Evolutionary conservation across 2,113 vertebrate species (phyloP).

Genomic region (Vulpes ferrilata): DNA sequence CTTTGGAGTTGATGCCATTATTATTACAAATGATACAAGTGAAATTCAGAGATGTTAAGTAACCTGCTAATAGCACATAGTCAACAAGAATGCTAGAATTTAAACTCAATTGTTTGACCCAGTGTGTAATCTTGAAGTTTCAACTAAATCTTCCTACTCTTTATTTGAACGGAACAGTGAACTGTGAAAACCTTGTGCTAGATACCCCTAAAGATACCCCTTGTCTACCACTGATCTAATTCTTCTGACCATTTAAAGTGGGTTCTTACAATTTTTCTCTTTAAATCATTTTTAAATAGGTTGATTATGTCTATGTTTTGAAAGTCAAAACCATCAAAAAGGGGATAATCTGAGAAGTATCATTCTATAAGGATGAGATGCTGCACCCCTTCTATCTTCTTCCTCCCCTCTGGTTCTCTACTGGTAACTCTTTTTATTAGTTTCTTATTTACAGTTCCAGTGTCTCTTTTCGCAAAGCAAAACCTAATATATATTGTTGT

Average conservation of each 20-base stretch:
- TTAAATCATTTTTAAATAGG: conserved; percentile 3
- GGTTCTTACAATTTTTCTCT: background rate
- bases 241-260: background rate
- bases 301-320: background rate
- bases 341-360: background rate
- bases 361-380: background rate
- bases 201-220: background rate
- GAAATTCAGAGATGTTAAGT: background rate
- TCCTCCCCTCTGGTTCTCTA: background rate
- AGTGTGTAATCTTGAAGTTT: background rate
- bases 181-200: background rate
- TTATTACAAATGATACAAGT: background rate
- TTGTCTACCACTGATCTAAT: background rate
- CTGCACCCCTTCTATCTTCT: background rate
- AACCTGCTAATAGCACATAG: background rate
- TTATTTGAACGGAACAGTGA: background rate
- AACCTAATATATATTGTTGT: background rate
- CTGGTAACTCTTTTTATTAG: background rate
- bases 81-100: background rate
- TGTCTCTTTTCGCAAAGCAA: conserved; percentile 5
- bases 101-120: background rate
- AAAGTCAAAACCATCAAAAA: background rate
- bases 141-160: background rate
- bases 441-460: background rate
- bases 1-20: background rate